Evolutionary conservation across 2,888 invertebrate species (phyloP).

Genomic region (Diplazon laetatorius): DNA sequence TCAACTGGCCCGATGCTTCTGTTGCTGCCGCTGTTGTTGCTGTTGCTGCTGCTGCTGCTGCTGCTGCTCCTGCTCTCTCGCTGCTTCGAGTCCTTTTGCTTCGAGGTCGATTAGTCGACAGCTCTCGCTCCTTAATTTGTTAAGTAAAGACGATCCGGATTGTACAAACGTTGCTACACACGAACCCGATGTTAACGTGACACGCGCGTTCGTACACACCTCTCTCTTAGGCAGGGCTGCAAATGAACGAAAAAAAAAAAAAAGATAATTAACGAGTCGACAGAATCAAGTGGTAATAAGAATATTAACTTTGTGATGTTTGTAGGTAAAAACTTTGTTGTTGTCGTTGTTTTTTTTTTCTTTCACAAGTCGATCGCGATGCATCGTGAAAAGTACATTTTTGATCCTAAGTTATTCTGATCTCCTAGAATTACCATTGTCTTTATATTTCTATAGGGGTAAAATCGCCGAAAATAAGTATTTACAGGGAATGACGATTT

Average conservation of each 20-base stretch:
- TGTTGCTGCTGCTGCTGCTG: background rate
- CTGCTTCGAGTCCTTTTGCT: background rate
- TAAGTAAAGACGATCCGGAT: constrained; percentile 64
- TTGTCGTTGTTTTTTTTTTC: too few relatives aligned
- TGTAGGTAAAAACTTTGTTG: too few relatives aligned
- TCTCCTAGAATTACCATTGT: too few relatives aligned
- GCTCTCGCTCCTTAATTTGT: constrained; percentile 66
- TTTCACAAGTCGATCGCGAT: too few relatives aligned
- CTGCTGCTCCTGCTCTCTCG: background rate
- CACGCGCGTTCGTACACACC: constrained; percentile 42
- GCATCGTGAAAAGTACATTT: too few relatives aligned
- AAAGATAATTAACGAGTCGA: constrained; percentile 22
- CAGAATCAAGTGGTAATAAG: background rate
- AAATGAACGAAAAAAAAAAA: too few relatives aligned
- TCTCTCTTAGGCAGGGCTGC: constrained; percentile 35
- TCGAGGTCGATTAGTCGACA: constrained; percentile 47
- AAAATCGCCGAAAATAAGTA: too few relatives aligned
- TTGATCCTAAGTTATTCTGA: too few relatives aligned
- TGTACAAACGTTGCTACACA: constrained; percentile 43
- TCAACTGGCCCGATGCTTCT: constrained; percentile 6
- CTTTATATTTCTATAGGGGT: too few relatives aligned
- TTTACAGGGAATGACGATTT: too few relatives aligned
- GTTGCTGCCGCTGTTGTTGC: background rate
- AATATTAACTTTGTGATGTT: too few relatives aligned
- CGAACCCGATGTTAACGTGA: constrained; percentile 33